Conservation (phyloP, 2,113 vertebrate species). For the Nothoprocta pentlandii region DNA sequence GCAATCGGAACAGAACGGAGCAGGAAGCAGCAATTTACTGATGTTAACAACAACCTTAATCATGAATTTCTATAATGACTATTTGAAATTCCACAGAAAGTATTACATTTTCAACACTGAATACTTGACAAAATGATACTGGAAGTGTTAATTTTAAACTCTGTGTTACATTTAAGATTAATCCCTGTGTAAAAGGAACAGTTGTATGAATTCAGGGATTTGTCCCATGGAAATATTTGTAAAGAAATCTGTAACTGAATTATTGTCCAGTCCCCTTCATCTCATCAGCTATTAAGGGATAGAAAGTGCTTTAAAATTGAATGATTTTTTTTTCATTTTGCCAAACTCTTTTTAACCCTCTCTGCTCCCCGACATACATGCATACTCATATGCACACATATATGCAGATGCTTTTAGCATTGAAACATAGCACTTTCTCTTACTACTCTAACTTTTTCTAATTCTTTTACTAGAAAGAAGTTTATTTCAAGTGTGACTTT, state of each 20-base stretch:
- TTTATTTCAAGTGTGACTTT: neutral
- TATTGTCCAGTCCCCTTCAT: neutral
- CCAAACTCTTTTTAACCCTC: neutral
- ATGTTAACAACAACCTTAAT: neutral
- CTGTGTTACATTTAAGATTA: neutral
- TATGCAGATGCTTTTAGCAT: neutral
- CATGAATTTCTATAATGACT: neutral
- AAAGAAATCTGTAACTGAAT: neutral
- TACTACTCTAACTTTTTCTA: neutral
- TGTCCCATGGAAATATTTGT: neutral
- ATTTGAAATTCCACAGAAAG: neutral
- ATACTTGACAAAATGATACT: neutral
- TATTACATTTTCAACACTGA: neutral
- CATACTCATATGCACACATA: neutral
- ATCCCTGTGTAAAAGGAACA: neutral
- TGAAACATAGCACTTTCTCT: neutral
- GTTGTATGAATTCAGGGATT: neutral
- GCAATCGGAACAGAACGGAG: neutral
- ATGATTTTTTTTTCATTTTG: neutral
- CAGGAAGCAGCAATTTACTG: neutral
- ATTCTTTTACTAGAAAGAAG: neutral
- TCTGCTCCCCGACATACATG: neutral
- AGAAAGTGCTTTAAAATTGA: neutral
- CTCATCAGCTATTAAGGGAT: neutral
- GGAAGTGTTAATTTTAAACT: neutral